Percentiles rank a stretch among this genome's conserved stretches.
phyloP scores from a whole-genome alignment of 1,140 invertebrate species.

The Drosophila bifasciata region DNA sequence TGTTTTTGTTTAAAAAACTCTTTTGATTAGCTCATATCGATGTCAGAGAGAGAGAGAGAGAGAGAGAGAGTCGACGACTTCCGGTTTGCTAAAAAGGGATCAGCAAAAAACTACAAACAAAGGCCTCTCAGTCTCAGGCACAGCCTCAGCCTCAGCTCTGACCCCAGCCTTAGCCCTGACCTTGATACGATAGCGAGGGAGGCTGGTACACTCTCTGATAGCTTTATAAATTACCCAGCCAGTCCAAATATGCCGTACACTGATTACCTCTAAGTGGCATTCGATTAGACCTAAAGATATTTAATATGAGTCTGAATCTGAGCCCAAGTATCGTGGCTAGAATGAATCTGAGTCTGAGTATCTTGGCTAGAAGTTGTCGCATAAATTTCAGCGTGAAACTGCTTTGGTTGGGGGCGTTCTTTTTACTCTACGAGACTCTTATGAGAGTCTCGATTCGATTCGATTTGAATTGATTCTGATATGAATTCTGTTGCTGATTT shows the following conservation, averaged over 20 bases:
- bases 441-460: slow-evolving; percentile 10
- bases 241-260: slow-evolving; percentile 40
- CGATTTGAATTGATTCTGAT: slow-evolving; percentile 10
- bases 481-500: no score
- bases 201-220: slow-evolving; percentile 4
- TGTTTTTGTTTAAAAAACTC: slow-evolving; percentile 75
- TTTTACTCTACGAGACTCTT: not conserved
- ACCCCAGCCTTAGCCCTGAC: slow-evolving; percentile 4
- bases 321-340: not conserved
- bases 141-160: not conserved
- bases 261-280: slow-evolving; percentile 64
- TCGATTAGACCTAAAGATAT: slow-evolving; percentile 38
- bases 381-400: slow-evolving; percentile 36
- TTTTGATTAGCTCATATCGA: slow-evolving; percentile 79
- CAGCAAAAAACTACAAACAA: slow-evolving; percentile 12
- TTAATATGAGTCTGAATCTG: not conserved
- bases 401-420: slow-evolving; percentile 41
- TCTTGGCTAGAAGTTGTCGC: slow-evolving; percentile 25
- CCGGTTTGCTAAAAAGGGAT: slow-evolving; percentile 49
- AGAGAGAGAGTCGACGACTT: no score
- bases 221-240: slow-evolving; percentile 27
- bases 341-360: no score
- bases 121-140: no score
- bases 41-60: slow-evolving; percentile 37
- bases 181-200: slow-evolving; percentile 30